Evolutionary conservation across 2,888 invertebrate genomes (phyloP), one percentile per base, ranked within the genome.

Genomic region (Camptogramma bilineatum): DNA sequence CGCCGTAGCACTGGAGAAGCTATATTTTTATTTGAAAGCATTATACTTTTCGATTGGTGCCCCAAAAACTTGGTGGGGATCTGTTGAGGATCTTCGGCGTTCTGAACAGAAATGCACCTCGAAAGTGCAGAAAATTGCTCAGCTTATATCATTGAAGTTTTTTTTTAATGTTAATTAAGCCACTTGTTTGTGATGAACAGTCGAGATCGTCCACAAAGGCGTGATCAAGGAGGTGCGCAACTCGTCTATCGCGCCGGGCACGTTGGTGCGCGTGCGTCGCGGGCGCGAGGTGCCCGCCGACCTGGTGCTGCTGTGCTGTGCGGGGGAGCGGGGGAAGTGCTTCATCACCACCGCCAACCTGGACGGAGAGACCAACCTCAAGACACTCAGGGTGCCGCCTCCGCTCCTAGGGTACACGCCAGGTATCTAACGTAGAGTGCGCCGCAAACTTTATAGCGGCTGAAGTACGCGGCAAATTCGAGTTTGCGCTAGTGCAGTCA

Each of bases 331-430:
- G 63, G 96, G 96, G 0, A 94, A 95, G 74, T 97, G 97, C 79
- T 96, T 94, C 83, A 94, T 97, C 51, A 97, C 96, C 31, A 97
- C 97, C 0, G 96, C 97, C n/a, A 97, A 97, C 86, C 91, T 97
- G 51, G 97, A 97, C 77, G 97, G 97, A 0, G 97, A 97, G 86
- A 96, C 96, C 1, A 97, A 96, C 79, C 87, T 96, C 52, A 97
- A 96, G 91, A 95, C 95, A 63, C 66, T 93, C 62, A 80, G 93
- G 64, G 93, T 93, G 0, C 90, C 90, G 0, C 85, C 87, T 2
- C 86, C 93, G 0, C 78, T 93, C 2, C 77, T 90, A 0, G 90
- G 88, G 13, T 92, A 84, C 60, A 86, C 91, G 0, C 81, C 91
- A 74, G 93, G 93, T 93, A 42, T n/a, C n/a, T n/a, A n/a, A n/a